These are phyloP conservation scores for Drosophila burlai DNA, from an alignment of 1,140 invertebrate species.

Conservation along the genomic window DNA sequence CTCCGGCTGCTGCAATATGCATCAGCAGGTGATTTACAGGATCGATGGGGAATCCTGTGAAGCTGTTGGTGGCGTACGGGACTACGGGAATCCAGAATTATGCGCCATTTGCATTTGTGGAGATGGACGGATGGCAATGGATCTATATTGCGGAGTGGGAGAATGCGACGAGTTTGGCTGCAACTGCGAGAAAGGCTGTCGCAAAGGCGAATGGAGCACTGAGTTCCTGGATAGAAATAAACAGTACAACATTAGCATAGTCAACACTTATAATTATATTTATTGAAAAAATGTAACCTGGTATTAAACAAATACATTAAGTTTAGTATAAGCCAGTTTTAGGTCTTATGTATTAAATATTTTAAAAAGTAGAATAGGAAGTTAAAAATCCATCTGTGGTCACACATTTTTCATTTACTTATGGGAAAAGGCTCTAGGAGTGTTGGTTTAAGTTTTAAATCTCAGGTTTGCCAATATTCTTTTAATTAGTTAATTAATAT, in stretches of 20 bases:
- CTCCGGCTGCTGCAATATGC: conserved; percentile 6
- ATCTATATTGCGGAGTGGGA: neutral
- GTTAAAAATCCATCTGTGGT: neutral
- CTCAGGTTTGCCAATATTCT: no score
- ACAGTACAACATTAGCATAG: conserved; percentile 3
- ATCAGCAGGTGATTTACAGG: neutral
- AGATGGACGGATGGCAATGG: neutral
- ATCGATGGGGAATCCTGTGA: neutral
- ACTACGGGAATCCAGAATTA: neutral
- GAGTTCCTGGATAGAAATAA: neutral
- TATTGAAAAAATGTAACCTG: neutral
- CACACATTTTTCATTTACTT: neutral
- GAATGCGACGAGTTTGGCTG: neutral
- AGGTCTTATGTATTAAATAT: neutral
- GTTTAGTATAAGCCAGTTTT: neutral
- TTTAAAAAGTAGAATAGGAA: neutral
- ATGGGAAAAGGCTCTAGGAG: neutral
- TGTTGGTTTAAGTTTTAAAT: neutral
- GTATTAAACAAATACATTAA: neutral
- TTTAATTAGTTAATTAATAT: neutral
- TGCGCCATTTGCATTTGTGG: conserved; percentile 5
- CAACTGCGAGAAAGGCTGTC: neutral
- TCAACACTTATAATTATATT: neutral
- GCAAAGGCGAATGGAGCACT: neutral
- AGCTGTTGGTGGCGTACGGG: neutral